Evolutionary conservation across 2,797 vertebrate species (phyloP).

Genomic region (Ptychobarbus kaznakovi): DNA sequence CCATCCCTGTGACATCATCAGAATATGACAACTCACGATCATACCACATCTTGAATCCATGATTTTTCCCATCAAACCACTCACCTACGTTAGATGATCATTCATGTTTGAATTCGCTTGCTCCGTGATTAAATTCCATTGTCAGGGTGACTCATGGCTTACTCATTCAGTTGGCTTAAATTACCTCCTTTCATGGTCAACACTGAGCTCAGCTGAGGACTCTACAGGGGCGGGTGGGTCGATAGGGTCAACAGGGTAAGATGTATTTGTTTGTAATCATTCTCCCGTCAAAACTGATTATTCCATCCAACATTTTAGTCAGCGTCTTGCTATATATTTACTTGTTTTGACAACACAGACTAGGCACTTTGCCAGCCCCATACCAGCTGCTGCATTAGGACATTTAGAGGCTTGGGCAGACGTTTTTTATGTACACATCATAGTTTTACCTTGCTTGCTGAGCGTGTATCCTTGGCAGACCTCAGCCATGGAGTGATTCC

Average conservation of each 20-base stretch:
- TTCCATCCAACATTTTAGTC: conserved; percentile 15
- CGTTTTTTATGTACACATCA: conserved; percentile 4
- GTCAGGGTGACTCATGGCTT: conserved; percentile 76
- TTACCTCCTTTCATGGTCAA: conserved; percentile 84
- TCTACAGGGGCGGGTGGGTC: conserved; percentile 67
- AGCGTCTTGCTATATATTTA: conserved; percentile 11
- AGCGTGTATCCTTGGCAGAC: conserved; percentile 38
- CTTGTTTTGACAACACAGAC: conserved; percentile 43
- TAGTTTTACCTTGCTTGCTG: not conserved
- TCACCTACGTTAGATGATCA: conserved; percentile 69
- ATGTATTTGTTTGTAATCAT: conserved; percentile 76
- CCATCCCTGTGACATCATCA: conserved; percentile 32
- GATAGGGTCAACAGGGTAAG: conserved; percentile 72
- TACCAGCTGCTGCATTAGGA: conserved; percentile 28
- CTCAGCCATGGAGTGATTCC: conserved; percentile 56
- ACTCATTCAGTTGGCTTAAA: conserved; percentile 80
- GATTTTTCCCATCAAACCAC: conserved; percentile 65
- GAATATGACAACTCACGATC: conserved; percentile 35
- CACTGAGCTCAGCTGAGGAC: conserved; percentile 79
- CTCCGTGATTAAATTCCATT: conserved; percentile 64
- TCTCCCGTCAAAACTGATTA: conserved; percentile 11
- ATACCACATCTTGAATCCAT: conserved; percentile 56
- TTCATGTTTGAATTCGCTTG: conserved; percentile 68
- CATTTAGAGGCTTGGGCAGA: not conserved
- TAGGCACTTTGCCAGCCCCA: not conserved